A percentile compares a stretch with the other conserved stretches of the same genome.
phyloP scores from a whole-genome alignment of 2,113 vertebrate species.

The Nipponia nippon region DNA sequence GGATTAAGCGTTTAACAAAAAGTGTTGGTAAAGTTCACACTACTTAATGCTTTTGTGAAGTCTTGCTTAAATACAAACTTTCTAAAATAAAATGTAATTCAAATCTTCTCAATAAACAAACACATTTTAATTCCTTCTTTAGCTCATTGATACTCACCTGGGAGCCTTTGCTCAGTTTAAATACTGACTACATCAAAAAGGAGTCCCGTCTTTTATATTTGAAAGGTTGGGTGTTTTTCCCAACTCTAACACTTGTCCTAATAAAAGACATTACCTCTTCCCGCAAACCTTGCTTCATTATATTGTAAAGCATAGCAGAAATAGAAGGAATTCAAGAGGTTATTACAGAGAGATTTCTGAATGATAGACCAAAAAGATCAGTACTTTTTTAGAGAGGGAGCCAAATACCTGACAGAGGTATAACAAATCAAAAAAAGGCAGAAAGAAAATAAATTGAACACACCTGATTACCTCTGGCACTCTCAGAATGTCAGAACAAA shows the following conservation, averaged over 20 bases:
- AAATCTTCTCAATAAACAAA: not conserved
- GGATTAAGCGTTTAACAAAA: slow-evolving; percentile 32
- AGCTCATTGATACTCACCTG: not conserved
- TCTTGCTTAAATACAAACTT: not conserved
- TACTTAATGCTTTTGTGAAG: slow-evolving; percentile 19
- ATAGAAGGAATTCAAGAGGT: not conserved
- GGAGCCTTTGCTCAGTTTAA: not conserved
- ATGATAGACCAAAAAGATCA: not conserved
- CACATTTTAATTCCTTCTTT: not conserved
- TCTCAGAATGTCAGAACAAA: not conserved
- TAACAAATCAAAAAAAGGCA: not conserved
- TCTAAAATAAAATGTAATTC: not conserved
- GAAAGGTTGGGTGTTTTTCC: not conserved
- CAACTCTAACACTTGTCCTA: not conserved
- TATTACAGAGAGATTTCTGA: not conserved
- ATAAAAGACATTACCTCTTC: not conserved
- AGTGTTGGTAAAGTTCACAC: slow-evolving; percentile 40
- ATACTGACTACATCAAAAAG: not conserved
- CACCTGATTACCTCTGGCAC: not conserved
- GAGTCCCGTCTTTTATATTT: not conserved
- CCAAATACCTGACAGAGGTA: not conserved
- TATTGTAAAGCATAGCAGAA: not conserved
- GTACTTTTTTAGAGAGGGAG: not conserved
- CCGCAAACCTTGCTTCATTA: not conserved
- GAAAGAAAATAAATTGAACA: not conserved